phyloP scores from a whole-genome alignment of 2,888 invertebrate genomes.

The Polydesmus complanatus region DNA sequence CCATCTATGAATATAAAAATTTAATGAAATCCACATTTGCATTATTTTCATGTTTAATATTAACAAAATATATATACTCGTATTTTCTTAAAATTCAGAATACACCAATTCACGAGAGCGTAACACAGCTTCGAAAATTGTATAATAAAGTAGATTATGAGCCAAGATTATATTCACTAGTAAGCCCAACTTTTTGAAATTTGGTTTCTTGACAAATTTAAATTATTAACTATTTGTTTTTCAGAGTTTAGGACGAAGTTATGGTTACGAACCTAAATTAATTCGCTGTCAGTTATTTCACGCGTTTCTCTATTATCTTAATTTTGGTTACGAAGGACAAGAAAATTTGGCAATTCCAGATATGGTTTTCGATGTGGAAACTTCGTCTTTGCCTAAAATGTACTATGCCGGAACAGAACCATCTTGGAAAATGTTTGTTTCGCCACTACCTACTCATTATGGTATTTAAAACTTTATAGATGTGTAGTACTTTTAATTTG shows the following conservation, averaged over 20 bases:
- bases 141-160: not conserved
- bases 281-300: slow-evolving; percentile 51
- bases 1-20: too few species aligned
- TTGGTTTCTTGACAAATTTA: too few species aligned
- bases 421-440: slow-evolving; percentile 57
- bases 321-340: slow-evolving; percentile 42
- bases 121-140: not conserved
- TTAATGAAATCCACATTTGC: too few species aligned
- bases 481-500: not conserved
- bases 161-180: not conserved
- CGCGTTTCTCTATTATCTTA: slow-evolving; percentile 52
- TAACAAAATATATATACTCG: too few species aligned
- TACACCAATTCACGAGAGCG: not conserved
- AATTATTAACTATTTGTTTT: not conserved
- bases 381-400: slow-evolving; percentile 21
- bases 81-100: not conserved
- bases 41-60: too few species aligned
- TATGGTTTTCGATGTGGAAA: not conserved
- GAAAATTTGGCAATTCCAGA: slow-evolving; percentile 14
- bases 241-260: slow-evolving; percentile 21
- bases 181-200: too few species aligned
- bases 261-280: slow-evolving; percentile 47
- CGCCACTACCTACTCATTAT: slow-evolving; percentile 46
- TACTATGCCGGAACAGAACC: slow-evolving; percentile 29
- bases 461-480: slow-evolving; percentile 27